Percentiles rank a stretch among this genome's conserved stretches.
Evolutionary conservation across 2,888 invertebrate genomes (phyloP).

Genomic region (Ochropacha duplaris): DNA sequence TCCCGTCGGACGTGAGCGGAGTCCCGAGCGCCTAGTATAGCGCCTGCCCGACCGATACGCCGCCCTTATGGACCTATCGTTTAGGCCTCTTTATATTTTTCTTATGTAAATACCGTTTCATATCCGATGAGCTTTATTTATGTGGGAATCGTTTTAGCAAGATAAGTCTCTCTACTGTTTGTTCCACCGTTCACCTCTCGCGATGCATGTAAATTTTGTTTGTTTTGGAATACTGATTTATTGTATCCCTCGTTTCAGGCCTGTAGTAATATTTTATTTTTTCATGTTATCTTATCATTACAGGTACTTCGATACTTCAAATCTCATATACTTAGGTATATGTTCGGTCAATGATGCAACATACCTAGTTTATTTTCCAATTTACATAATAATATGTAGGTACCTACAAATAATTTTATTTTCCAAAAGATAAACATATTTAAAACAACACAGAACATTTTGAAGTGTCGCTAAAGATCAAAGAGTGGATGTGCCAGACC

Average conservation of each 20-base stretch:
- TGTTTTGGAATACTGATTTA: conserved; percentile 68
- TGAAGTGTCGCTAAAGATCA: conserved; percentile 74
- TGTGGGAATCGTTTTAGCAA: conserved; percentile 83
- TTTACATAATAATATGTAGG: conserved; percentile 15
- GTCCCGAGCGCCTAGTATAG: conserved; percentile 60
- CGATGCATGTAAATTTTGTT: conserved; percentile 71
- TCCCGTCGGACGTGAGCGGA: conserved; percentile 70
- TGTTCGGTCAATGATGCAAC: conserved; percentile 1
- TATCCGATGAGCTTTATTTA: conserved; percentile 84
- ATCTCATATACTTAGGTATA: neutral
- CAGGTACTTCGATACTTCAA: neutral
- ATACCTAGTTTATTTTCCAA: neutral
- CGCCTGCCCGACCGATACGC: conserved; percentile 59
- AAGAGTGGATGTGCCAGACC: conserved; percentile 60
- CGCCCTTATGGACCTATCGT: conserved; percentile 78
- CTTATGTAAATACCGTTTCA: conserved; percentile 82
- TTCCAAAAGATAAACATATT: conserved; percentile 44
- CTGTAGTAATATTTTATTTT: conserved; percentile 2
- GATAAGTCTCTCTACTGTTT: conserved; percentile 76
- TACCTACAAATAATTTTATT: conserved; percentile 21
- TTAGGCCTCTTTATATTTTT: conserved; percentile 83
- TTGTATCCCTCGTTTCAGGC: conserved; percentile 40
- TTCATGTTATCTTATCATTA: conserved; percentile 24
- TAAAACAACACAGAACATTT: conserved; percentile 42
- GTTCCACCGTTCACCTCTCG: conserved; percentile 71